phyloP scores from a whole-genome alignment of 2,797 vertebrate genomes.

The Smutsia temminckii region DNA sequence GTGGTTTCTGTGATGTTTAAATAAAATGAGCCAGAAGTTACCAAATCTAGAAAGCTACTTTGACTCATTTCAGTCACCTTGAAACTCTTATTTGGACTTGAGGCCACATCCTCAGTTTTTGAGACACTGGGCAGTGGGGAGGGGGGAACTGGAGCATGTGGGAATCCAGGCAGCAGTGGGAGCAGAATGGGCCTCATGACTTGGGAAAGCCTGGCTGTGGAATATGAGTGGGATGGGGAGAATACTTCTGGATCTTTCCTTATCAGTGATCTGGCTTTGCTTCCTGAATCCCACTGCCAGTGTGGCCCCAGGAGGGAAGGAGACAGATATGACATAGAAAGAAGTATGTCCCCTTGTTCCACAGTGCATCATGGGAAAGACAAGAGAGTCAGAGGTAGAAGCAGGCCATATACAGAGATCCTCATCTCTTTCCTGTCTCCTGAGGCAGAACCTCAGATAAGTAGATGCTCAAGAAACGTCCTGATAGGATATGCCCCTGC shows the following conservation, averaged over 20 bases:
- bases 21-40: not conserved
- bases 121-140: not conserved
- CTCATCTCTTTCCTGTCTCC: not conserved
- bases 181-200: not conserved
- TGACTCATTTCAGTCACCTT: not conserved
- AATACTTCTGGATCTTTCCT: not conserved
- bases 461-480: not conserved
- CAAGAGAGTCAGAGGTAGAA: not conserved
- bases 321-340: not conserved
- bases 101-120: not conserved
- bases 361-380: not conserved
- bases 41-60: not conserved
- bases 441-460: not conserved
- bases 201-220: not conserved
- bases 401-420: not conserved
- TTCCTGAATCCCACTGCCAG: not conserved
- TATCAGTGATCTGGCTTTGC: not conserved
- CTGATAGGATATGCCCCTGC: not conserved
- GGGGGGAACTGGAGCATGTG: not conserved
- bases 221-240: not conserved
- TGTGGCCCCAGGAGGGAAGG: not conserved
- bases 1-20: not conserved
- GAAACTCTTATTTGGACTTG: not conserved
- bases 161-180: not conserved
- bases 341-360: not conserved